Percentiles rank a stretch among this genome's conserved stretches.
Evolutionary conservation across 1,140 invertebrate species (phyloP).

Genomic region (Popillia japonica): DNA sequence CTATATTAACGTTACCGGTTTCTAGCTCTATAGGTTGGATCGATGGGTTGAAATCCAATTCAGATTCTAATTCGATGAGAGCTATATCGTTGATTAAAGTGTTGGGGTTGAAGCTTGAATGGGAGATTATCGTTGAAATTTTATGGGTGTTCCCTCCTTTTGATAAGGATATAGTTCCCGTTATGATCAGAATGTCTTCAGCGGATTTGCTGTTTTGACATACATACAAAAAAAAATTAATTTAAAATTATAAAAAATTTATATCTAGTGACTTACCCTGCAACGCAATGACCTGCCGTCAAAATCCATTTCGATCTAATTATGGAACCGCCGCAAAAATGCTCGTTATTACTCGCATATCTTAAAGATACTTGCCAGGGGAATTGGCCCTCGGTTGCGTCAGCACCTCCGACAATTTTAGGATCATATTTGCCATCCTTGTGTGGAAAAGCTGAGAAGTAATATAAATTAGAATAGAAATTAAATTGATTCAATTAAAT

Average conservation of each 20-base stretch:
- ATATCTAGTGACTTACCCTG: no score
- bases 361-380: conserved; percentile 64
- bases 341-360: conserved; percentile 48
- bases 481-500: no score
- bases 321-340: conserved; percentile 68
- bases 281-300: conserved; percentile 68
- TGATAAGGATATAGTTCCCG: not conserved
- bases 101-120: not conserved
- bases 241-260: not conserved
- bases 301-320: conserved; percentile 63
- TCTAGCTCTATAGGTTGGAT: conserved; percentile 56
- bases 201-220: not conserved
- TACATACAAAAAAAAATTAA: not conserved
- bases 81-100: not conserved
- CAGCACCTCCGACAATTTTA: conserved; percentile 63
- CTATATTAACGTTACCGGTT: not conserved
- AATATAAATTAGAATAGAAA: no score
- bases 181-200: no score
- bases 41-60: conserved; percentile 37
- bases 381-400: conserved; percentile 58
- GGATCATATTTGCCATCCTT: not conserved
- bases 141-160: not conserved
- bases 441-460: no score
- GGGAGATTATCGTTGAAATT: not conserved
- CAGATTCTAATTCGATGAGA: not conserved